These are phyloP conservation scores for Agelas oroides DNA, from an alignment of 37 sponge, comb jelly and placozoan genomes.

Conservation along the genomic window DNA sequence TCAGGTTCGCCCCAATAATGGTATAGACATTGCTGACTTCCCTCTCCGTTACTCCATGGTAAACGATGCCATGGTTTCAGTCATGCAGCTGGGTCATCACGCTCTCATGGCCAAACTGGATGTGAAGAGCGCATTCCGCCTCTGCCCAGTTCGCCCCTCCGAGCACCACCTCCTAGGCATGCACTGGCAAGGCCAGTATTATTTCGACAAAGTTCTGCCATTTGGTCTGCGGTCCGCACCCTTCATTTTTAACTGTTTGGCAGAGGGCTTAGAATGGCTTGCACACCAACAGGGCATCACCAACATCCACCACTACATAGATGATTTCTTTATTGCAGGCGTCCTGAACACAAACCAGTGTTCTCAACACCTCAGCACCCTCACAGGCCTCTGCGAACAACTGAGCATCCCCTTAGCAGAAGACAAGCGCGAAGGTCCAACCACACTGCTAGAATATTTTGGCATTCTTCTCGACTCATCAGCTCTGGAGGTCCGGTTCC, in stretches of 20 bases:
- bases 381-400: background rate
- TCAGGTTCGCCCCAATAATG: conserved; percentile 8
- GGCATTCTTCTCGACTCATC: conserved; percentile 10
- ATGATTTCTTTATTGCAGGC: background rate
- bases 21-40: conserved; percentile 16
- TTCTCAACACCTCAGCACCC: background rate
- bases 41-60: background rate
- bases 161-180: conserved; percentile 23
- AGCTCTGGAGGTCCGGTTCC: background rate
- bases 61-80: background rate
- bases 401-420: background rate
- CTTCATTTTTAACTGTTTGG: conserved; percentile 10
- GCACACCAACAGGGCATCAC: background rate
- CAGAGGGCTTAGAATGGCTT: background rate
- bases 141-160: conserved; percentile 2
- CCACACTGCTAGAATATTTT: background rate
- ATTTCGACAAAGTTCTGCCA: conserved; percentile 12
- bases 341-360: background rate
- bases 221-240: conserved; percentile 26
- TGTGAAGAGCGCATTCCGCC: conserved; percentile 9
- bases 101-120: background rate
- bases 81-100: background rate
- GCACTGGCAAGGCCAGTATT: conserved; percentile 1
- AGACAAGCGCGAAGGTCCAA: conserved; percentile 8
- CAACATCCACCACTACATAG: background rate